Percentiles rank a stretch among this genome's conserved stretches.
Conservation (phyloP, 2,797 vertebrate species). For the Halcyon leucocephala region DNA sequence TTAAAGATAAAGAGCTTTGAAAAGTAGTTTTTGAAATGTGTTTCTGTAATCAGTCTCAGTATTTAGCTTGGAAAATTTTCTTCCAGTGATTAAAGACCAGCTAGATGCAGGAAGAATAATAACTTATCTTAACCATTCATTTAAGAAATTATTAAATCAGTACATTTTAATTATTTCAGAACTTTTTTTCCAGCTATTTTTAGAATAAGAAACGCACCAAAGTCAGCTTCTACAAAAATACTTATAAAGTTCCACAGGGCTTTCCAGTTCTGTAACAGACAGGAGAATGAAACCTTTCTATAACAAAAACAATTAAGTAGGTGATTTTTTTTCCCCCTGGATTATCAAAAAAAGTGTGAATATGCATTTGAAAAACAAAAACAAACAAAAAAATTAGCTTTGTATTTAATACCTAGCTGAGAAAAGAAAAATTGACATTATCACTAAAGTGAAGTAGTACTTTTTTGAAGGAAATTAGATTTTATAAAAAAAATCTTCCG, state of each 20-base stretch:
- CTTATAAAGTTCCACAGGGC: neutral
- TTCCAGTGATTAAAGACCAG: neutral
- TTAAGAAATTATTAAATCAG: neutral
- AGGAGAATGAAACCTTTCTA: neutral
- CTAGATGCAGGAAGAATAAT: neutral
- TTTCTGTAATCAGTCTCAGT: neutral
- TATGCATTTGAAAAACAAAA: neutral
- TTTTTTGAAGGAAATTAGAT: neutral
- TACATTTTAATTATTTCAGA: neutral
- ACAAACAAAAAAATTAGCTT: neutral
- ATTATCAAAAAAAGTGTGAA: neutral
- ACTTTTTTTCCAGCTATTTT: neutral
- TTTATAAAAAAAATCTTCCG: neutral
- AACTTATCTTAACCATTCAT: neutral
- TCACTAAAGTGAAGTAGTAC: neutral
- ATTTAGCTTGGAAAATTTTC: neutral
- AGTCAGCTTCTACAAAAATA: neutral
- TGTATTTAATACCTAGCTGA: neutral
- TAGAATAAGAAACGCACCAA: neutral
- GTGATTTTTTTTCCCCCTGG: rapidly evolving
- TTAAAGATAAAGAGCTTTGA: neutral
- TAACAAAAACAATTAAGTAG: neutral
- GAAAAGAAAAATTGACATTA: neutral
- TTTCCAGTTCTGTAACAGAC: neutral
- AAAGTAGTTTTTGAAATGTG: neutral